A percentile compares a stretch with the other conserved stretches of the same genome.
phyloP scores from a whole-genome alignment of 2,113 vertebrate genomes.

The Cryptotis parvus region DNA sequence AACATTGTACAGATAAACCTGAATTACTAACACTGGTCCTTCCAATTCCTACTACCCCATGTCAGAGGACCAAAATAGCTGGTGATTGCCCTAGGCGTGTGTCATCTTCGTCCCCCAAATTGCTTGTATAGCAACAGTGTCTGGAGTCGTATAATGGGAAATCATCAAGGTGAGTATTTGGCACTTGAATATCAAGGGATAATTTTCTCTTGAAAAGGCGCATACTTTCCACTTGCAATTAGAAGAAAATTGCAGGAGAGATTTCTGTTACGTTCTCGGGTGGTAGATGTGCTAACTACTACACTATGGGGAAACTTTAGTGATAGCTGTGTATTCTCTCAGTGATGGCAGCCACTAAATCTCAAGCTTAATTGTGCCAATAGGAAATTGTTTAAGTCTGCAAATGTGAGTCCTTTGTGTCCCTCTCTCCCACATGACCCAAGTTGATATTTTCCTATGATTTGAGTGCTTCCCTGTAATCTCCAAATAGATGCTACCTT shows the following conservation, averaged over 20 bases:
- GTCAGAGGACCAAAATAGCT: slow-evolving; percentile 5
- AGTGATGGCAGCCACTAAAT: neutral
- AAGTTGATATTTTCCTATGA: neutral
- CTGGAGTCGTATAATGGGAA: slow-evolving; percentile 45
- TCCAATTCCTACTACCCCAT: slow-evolving; percentile 38
- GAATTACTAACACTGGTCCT: slow-evolving; percentile 51
- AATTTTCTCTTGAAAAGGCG: slow-evolving; percentile 22
- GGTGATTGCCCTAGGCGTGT: slow-evolving; percentile 54
- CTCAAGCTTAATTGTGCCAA: neutral
- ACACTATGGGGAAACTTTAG: too few relatives aligned
- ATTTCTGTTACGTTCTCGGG: slow-evolving; percentile 21
- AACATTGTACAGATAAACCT: slow-evolving; percentile 22
- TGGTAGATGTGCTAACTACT: too few relatives aligned
- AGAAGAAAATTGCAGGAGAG: neutral
- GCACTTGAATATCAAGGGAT: neutral
- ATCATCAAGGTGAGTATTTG: slow-evolving; percentile 36
- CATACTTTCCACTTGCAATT: neutral
- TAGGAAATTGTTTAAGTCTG: neutral
- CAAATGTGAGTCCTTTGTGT: neutral
- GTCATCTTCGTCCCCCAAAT: slow-evolving; percentile 60
- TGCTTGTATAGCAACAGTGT: slow-evolving; percentile 48
- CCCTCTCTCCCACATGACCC: neutral
- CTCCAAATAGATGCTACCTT: neutral
- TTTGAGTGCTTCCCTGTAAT: neutral
- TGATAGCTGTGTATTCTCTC: neutral